Evolutionary conservation across 2,113 vertebrate genomes (phyloP).

Genomic region (Colossoma macropomum): DNA sequence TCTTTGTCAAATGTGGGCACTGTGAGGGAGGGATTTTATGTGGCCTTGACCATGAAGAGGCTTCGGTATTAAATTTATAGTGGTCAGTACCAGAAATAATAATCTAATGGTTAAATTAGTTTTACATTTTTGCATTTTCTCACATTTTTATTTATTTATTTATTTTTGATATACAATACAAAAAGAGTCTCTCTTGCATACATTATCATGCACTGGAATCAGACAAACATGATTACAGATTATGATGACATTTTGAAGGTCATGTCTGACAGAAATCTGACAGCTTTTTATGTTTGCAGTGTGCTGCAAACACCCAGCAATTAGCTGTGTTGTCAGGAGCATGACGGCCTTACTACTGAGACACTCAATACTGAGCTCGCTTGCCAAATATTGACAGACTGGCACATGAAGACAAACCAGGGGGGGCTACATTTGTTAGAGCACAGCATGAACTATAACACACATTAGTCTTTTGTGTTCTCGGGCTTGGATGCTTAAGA

Average conservation of each 20-base stretch:
- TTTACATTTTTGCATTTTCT: too few relatives aligned
- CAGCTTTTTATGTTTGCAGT: conserved; percentile 38
- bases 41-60: not conserved
- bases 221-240: conserved; percentile 1
- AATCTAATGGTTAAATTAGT: too few relatives aligned
- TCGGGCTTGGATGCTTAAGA: not conserved
- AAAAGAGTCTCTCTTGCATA: not conserved
- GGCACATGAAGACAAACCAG: conserved; percentile 10
- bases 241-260: conserved; percentile 45
- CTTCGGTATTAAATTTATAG: too few relatives aligned
- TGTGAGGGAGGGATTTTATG: not conserved
- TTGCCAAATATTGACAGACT: conserved; percentile 44
- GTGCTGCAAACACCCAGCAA: conserved; percentile 34
- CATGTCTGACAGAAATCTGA: conserved; percentile 34
- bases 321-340: conserved; percentile 46
- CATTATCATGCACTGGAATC: not conserved
- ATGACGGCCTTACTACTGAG: conserved; percentile 35
- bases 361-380: conserved; percentile 28
- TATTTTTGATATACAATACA: too few relatives aligned
- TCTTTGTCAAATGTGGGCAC: not conserved
- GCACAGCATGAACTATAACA: not conserved
- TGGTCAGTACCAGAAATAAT: too few relatives aligned
- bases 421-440: conserved; percentile 15
- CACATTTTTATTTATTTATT: too few relatives aligned
- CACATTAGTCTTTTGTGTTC: not conserved